Evolutionary conservation across 1,140 invertebrate genomes (phyloP).

Genomic region (Acyrthosiphon pisum): DNA sequence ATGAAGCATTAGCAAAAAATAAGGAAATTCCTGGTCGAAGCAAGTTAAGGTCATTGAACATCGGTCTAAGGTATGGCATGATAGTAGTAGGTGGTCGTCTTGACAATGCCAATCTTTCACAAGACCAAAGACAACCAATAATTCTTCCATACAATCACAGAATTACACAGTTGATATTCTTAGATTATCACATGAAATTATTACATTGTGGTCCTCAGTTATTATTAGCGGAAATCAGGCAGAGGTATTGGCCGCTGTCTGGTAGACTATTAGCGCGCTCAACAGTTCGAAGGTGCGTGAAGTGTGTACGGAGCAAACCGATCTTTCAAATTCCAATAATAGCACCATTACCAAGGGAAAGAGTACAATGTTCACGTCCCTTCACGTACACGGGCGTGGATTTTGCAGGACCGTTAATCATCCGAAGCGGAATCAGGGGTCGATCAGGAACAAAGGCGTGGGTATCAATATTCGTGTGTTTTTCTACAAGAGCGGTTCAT

Average conservation of each 20-base stretch:
- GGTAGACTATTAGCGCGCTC: background rate
- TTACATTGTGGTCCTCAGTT: constrained; percentile 47
- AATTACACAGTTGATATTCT: background rate
- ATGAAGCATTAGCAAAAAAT: background rate
- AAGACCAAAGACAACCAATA: constrained; percentile 63
- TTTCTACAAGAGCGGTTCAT: no score
- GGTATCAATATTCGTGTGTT: background rate
- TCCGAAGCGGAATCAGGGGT: background rate
- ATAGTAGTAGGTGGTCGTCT: constrained; percentile 63
- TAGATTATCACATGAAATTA: background rate
- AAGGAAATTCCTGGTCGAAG: background rate
- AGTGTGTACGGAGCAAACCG: background rate
- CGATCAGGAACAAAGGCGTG: background rate
- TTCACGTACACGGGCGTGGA: background rate
- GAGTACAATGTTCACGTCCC: background rate
- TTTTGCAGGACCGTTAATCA: background rate
- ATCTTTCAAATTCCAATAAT: background rate
- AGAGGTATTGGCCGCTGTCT: background rate
- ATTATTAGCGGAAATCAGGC: constrained; percentile 56
- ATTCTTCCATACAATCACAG: constrained; percentile 59
- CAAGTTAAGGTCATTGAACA: background rate
- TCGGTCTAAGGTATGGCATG: constrained; percentile 58
- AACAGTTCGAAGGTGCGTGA: background rate
- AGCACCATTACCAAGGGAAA: background rate
- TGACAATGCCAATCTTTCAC: constrained; percentile 60